Evolutionary conservation across 2,797 vertebrate genomes (phyloP).

Genomic region (Manis pentadactyla): DNA sequence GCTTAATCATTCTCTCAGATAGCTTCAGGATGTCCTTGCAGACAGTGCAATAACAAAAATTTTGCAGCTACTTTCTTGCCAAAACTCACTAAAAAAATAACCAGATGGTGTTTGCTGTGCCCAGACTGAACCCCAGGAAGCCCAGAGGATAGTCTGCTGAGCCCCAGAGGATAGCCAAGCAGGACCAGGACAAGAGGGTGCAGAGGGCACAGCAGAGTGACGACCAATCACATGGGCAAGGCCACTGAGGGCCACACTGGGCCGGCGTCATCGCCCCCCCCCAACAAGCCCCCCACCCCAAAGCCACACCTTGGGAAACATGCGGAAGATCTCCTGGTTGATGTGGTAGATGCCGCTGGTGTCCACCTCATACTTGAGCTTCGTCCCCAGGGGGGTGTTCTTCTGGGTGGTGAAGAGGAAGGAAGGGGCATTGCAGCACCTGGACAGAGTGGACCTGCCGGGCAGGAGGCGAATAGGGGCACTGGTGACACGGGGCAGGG

Average conservation of each 20-base stretch:
- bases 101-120: not conserved
- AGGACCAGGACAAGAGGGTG: not conserved
- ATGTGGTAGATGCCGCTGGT: constrained; percentile 96
- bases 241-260: fast-evolving
- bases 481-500: not conserved
- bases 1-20: not conserved
- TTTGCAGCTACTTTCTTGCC: not conserved
- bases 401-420: constrained; percentile 98
- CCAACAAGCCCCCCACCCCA: not conserved
- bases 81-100: not conserved
- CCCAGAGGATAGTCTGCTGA: not conserved
- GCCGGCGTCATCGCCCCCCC: fast-evolving
- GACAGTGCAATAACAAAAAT: not conserved
- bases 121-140: not conserved
- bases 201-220: not conserved
- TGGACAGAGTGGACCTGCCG: constrained; percentile 92
- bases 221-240: fast-evolving
- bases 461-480: not conserved
- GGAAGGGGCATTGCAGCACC: constrained; percentile 97
- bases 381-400: constrained; percentile 96
- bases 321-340: constrained; percentile 95
- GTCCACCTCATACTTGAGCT: constrained; percentile 98
- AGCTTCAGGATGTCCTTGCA: not conserved
- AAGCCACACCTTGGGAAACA: constrained; percentile 95
- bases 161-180: not conserved